phyloP scores from a whole-genome alignment of 2,113 vertebrate species.

The Caloenas nicobarica region DNA sequence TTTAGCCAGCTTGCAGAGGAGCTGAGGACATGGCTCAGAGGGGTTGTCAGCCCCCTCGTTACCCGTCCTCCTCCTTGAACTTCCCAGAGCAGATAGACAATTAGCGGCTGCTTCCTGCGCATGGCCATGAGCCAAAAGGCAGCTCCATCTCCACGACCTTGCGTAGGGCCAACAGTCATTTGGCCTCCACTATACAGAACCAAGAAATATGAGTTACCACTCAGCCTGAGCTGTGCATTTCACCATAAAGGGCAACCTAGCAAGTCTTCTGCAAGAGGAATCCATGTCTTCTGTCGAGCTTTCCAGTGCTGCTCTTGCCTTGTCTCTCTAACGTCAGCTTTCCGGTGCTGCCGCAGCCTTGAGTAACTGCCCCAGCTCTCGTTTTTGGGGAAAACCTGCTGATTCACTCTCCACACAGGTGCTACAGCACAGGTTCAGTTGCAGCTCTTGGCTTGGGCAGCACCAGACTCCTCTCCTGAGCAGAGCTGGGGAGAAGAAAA shows the following conservation, averaged over 20 bases:
- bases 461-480: background rate
- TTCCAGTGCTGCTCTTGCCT: background rate
- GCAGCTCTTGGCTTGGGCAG: background rate
- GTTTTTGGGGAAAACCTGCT: background rate
- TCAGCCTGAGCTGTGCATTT: background rate
- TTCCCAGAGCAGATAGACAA: background rate
- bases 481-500: background rate
- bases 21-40: constrained; percentile 19
- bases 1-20: background rate
- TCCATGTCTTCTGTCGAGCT: background rate
- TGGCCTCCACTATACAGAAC: background rate
- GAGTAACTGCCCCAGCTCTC: constrained; percentile 32
- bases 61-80: background rate
- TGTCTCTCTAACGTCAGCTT: background rate
- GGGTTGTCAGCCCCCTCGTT: background rate
- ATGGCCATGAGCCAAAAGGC: background rate
- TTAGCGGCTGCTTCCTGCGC: background rate
- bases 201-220: background rate
- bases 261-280: background rate
- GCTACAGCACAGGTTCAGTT: background rate
- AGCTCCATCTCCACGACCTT: background rate
- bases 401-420: constrained; percentile 33
- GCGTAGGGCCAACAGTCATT: background rate
- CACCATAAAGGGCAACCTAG: background rate
- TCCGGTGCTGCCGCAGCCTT: constrained; percentile 32